Conservation (phyloP, 2,888 invertebrate species). For the Silvanus unidentatus region DNA sequence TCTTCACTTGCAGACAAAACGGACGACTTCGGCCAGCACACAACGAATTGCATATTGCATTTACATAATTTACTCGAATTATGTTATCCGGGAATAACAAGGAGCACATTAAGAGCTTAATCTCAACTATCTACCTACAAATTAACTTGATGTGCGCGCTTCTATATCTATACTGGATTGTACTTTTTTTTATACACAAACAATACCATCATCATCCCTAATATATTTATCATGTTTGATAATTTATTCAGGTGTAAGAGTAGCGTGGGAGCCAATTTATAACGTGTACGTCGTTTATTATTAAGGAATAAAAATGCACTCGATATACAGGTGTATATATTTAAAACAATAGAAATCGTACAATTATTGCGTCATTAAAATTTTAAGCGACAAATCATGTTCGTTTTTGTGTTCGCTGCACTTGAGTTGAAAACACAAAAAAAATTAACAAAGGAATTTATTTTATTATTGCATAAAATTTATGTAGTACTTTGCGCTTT, state of each 20-base stretch:
- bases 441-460: too few relatives aligned
- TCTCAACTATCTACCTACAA: too few relatives aligned
- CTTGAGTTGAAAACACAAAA: too few relatives aligned
- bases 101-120: too few relatives aligned
- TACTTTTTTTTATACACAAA: too few relatives aligned
- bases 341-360: slow-evolving; percentile 35
- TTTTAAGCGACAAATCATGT: slow-evolving; percentile 5
- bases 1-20: slow-evolving; percentile 9
- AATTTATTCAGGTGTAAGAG: slow-evolving; percentile 25
- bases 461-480: too few relatives aligned
- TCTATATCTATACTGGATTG: too few relatives aligned
- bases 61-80: slow-evolving; percentile 1
- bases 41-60: not conserved
- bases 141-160: too few relatives aligned
- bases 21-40: not conserved
- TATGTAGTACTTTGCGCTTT: too few relatives aligned
- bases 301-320: slow-evolving; percentile 14
- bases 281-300: slow-evolving; percentile 7
- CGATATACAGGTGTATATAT: slow-evolving; percentile 32
- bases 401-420: slow-evolving; percentile 1
- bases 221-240: not conserved
- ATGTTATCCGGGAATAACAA: too few relatives aligned
- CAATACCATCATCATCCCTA: too few relatives aligned
- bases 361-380: slow-evolving; percentile 30
- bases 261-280: slow-evolving; percentile 24